These are phyloP conservation scores for Nemotelus nigrinus DNA, from an alignment of 2,888 invertebrate genomes.

Conservation along the genomic window DNA sequence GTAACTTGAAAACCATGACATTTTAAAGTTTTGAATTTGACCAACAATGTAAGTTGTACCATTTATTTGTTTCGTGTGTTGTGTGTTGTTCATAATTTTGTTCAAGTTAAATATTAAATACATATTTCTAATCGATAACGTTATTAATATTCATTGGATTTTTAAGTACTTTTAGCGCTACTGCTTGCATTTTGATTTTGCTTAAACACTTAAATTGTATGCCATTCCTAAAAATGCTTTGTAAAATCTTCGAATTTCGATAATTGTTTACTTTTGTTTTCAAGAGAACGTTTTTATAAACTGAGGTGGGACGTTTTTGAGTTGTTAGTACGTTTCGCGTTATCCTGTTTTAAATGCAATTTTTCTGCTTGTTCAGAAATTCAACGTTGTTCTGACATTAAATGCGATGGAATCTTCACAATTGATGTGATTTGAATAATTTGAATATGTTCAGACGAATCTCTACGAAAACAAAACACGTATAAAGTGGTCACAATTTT, in stretches of 20 bases:
- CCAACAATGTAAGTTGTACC: neutral
- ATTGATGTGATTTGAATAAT: too few species aligned
- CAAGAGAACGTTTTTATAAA: slow-evolving; percentile 19
- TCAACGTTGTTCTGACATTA: too few species aligned
- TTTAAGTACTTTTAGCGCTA: slow-evolving; percentile 34
- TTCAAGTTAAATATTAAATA: slow-evolving; percentile 12
- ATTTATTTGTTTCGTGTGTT: slow-evolving; percentile 6
- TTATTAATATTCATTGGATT: slow-evolving; percentile 32
- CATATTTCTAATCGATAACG: slow-evolving; percentile 23
- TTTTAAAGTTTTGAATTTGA: neutral
- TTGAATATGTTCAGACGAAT: too few species aligned
- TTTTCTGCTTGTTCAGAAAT: too few species aligned
- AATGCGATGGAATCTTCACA: too few species aligned
- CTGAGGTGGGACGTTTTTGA: slow-evolving; percentile 41
- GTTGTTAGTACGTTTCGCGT: neutral
- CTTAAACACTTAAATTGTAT: slow-evolving; percentile 19
- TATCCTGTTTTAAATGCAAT: too few species aligned
- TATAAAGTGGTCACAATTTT: too few species aligned
- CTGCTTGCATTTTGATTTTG: slow-evolving; percentile 24
- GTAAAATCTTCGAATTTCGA: slow-evolving; percentile 22
- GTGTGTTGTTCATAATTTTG: neutral
- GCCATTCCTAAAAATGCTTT: slow-evolving; percentile 33
- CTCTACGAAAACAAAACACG: too few species aligned
- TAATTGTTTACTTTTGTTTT: neutral
- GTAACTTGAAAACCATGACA: too few species aligned